Conservation (phyloP, 2,888 invertebrate species). For the Chirona hameri region DNA sequence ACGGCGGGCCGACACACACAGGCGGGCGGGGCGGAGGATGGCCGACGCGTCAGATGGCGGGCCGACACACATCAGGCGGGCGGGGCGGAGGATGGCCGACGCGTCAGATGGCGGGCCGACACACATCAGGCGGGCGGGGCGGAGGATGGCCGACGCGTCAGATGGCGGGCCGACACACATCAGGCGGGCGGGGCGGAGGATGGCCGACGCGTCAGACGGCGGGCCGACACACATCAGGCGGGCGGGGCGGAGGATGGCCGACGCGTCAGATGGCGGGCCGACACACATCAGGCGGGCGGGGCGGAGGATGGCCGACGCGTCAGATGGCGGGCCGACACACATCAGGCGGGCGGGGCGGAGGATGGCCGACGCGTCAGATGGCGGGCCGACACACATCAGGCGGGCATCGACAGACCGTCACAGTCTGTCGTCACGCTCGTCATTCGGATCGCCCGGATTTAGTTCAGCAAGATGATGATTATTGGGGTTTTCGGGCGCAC, state of each 20-base stretch:
- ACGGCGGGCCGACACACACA: too few relatives aligned
- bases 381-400: too few relatives aligned
- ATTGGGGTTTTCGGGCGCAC: too few relatives aligned
- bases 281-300: not conserved
- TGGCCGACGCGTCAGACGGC: not conserved
- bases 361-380: not conserved
- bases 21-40: not conserved
- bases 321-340: too few relatives aligned
- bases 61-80: not conserved
- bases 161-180: too few relatives aligned
- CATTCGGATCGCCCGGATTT: too few relatives aligned
- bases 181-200: not conserved
- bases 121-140: not conserved
- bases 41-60: not conserved
- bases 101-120: not conserved
- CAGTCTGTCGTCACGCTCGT: too few relatives aligned
- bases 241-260: not conserved
- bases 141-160: not conserved
- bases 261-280: not conserved
- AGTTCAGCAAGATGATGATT: too few relatives aligned
- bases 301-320: not conserved
- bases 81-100: not conserved
- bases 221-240: too few relatives aligned
- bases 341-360: not conserved
- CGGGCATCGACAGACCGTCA: too few relatives aligned